Base-by-base conservation (phyloP, 2,888 invertebrate genomes). In the Scaptomyza tumidula region DNA sequence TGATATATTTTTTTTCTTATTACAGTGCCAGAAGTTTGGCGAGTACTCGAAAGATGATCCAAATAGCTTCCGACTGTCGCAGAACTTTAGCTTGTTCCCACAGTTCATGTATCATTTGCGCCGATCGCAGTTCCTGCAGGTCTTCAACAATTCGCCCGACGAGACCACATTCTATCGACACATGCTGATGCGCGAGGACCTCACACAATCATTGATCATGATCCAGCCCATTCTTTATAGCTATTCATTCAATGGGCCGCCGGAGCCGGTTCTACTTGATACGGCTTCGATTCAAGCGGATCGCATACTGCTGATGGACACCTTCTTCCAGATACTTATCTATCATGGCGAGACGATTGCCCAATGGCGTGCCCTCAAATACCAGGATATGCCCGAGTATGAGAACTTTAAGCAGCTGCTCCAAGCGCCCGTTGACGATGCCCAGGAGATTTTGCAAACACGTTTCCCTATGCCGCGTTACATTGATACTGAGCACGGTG, bases 21-120 rank as follows among this genome's bases (percentile, higher is more conserved):
- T 62, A 56, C 93, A 98, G 97, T 99, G 99, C 92, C 99, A 99
- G 93, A 99, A 99, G 93, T 99, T 99, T 93, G 99, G 99, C 59
- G 99, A 99, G 91, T 99, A 98, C 92, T 95, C 96, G 87, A 99
- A 99, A 91, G 99, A 99, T 90, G 98, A 99, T 93, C 98, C 98
- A 14, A 97, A 96, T 91, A 98, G 98, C 78, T 99, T 99, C 93
- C 94, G 98, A 54, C 94, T 99, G 67, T 95, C 97, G 2, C 99
- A 99, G 91, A 99, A 98, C 93, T 99, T 99, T 93, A 98, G 98
- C 66, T 93, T 99, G 64, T 99, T 99, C 93, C 99, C 99, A 45
- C 99, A 99, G 93, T 99, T 99, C 93, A 99, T 99, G 99, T 99
- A 99, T 93, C 99, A 99, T 91, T 93, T 99, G 88, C 94, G 99